Percentiles rank a stretch among this genome's conserved stretches.
Evolutionary conservation across 2,113 vertebrate genomes (phyloP).

Genomic region (Antigone vipio): DNA sequence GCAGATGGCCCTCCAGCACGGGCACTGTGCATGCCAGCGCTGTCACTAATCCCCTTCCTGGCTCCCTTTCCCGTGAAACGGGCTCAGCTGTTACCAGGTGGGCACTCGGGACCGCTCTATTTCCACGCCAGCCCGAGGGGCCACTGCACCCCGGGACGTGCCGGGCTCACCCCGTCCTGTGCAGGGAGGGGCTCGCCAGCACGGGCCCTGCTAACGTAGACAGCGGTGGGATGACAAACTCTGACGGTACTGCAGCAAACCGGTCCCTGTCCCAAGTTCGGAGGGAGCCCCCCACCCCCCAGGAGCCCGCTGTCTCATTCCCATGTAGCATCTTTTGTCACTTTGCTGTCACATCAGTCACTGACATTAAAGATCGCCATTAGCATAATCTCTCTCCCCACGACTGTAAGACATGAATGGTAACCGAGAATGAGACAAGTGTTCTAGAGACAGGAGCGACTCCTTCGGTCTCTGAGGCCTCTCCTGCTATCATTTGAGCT

Average conservation of each 20-base stretch:
- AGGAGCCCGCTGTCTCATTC: background rate
- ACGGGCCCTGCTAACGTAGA: background rate
- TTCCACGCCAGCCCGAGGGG: background rate
- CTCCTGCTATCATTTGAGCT: constrained; percentile 53
- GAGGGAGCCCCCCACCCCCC: background rate
- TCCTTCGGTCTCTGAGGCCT: constrained; percentile 40
- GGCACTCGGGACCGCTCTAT: background rate
- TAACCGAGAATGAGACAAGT: constrained; percentile 31
- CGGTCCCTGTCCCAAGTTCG: background rate
- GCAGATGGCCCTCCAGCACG: background rate
- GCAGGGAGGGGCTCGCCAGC: background rate
- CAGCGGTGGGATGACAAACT: fast-evolving
- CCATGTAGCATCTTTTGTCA: constrained; percentile 28
- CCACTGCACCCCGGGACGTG: fast-evolving
- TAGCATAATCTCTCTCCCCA: constrained; percentile 53
- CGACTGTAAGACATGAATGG: background rate
- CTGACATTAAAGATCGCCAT: constrained; percentile 42
- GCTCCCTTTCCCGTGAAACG: background rate
- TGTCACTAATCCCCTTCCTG: background rate
- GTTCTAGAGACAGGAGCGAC: constrained; percentile 43
- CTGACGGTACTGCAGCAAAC: background rate
- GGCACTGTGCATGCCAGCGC: fast-evolving
- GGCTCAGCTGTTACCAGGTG: background rate
- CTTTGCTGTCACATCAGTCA: constrained; percentile 44
- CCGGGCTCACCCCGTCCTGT: background rate